Base-by-base conservation (phyloP, 2,888 invertebrate species). In the Eilema sororculum region DNA sequence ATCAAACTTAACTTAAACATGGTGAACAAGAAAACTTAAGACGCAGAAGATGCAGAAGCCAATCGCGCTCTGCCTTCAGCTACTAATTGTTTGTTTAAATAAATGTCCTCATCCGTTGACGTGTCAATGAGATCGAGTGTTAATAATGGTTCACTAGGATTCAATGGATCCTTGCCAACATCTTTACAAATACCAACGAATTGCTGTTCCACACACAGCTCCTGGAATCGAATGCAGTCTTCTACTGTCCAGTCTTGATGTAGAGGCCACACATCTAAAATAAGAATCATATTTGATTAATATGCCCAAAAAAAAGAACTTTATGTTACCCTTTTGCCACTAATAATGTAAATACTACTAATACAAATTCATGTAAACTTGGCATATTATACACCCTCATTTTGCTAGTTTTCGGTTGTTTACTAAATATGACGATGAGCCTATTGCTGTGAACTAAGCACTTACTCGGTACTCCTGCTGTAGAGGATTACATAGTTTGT, bases 91-190 rank as follows among this genome's bases (percentile, higher is more conserved):
- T 96, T 93, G 82, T 96, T 96, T 61, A 98, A 95, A 84, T 96
- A 96, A 60, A 97, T 90, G 84, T 98, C 97, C 57, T 96, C 95
- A 9, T 96, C 94, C 0, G 96, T 96, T 46, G 96, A 96, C 0
- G 97, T 97, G 84, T 98, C 98, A 69, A 98, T 96, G 57, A 98
- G 94, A 81, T 96, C 96, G 69, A 98, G 90, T 30, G 96, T 96
- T 33, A 98, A 89, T 41, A 97, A 91, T 0, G 96, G 96, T 72
- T 97, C 97, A 12, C 90, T 95, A 8, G 96, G 96, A 76, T 96
- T 96, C 37, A 96, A 85, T 25, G 96, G 95, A 82, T 97, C 97
- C 60, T 94, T 94, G 70, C 96, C 96, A 12, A 97, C 95, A 25
- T 96, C 96, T 75, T 96, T 95, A 66, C 98, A 95, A 64, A 96